Base-by-base conservation (phyloP, 2,113 vertebrate genomes). In the Tor tambroides region DNA sequence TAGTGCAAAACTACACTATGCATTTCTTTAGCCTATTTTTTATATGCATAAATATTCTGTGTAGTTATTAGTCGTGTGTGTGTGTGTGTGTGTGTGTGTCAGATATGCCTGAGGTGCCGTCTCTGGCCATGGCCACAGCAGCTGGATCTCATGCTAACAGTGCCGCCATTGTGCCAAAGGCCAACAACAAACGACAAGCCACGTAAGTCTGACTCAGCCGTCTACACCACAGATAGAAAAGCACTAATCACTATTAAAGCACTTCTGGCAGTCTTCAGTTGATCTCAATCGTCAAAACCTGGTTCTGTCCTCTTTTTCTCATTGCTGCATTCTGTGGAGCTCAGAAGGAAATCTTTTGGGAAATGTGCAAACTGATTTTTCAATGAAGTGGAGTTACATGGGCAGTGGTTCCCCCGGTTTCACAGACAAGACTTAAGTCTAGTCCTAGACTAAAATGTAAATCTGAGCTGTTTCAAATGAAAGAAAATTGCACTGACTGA, bases 91-190 rank as follows among this genome's bases (percentile, higher is more conserved):
- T 43, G n/a, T 91, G 92, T 90, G 91, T 88, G 86, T 90, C 90
- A 98, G 98, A 99, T 83, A 96, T 99, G 94, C 84, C 96, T 1
- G 97, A 99, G 6, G 93, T 96, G 28, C 87, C 96, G 61, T 92
- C 95, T 5, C 90, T 98, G 93, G 95, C 95, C 1, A 90, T 96
- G 78, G 92, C 94, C 4, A 87, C 93, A 21, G 75, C 94, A 79
- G 93, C 96, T 6, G 97, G 95, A 72, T 95, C 91, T 69, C 87
- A 96, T 0, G 94, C 93, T 38, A 91, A 94, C 2, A 94, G 93
- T 46, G 95, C 93, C 81, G 91, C 94, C 23, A 87, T 96, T 0
- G 93, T 94, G 21, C 95, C 96, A 83, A 96, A 98, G 51, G 92
- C 96, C 10, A 90, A 92, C 90, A 95, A 90, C 92, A 99, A 99